These are phyloP conservation scores for Lucilia sericata DNA, from an alignment of 1,140 invertebrate genomes.

Conservation along the genomic window DNA sequence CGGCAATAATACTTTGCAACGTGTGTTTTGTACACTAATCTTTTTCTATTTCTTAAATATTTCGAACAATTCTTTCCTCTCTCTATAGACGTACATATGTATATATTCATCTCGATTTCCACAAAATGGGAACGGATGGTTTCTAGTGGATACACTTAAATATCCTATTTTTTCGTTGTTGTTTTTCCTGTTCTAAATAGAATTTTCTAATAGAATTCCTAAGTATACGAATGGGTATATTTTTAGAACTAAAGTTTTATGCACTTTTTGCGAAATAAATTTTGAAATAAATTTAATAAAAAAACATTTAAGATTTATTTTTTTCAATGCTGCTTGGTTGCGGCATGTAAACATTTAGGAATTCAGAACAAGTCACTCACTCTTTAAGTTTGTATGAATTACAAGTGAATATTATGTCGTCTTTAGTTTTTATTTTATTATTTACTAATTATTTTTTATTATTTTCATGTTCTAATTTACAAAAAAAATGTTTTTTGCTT, in stretches of 20 bases:
- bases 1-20: background rate
- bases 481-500: background rate
- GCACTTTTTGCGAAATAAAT: background rate
- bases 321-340: constrained; percentile 33
- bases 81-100: background rate
- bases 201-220: background rate
- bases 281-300: background rate
- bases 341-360: constrained; percentile 42
- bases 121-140: background rate
- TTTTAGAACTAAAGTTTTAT: background rate
- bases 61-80: background rate
- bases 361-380: constrained; percentile 42
- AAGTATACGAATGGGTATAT: background rate
- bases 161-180: background rate
- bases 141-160: background rate
- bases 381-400: background rate
- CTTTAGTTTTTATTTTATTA: background rate
- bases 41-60: background rate
- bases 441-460: background rate
- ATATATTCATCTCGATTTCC: background rate
- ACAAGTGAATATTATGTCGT: constrained; percentile 23
- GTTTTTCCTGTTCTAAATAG: background rate
- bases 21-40: background rate
- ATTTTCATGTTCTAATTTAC: background rate
- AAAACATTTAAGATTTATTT: constrained; percentile 6